These are phyloP conservation scores for Germaria angustata DNA, from an alignment of 2,888 invertebrate species.

Conservation along the genomic window DNA sequence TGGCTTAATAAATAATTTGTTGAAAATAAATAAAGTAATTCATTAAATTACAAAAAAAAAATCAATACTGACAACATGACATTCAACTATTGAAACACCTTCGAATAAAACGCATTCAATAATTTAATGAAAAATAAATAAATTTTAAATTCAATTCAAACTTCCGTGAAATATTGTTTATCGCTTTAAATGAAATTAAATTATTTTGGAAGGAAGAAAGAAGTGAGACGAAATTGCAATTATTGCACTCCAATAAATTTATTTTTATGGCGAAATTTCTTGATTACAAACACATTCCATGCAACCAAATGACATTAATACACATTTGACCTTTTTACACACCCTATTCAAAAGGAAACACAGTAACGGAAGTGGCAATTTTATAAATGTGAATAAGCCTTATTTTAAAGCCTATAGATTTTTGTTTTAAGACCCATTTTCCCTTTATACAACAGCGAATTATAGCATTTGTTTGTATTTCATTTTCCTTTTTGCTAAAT, in stretches of 20 bases:
- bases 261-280: slow-evolving; percentile 51
- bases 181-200: neutral
- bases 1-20: slow-evolving; percentile 33
- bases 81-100: slow-evolving; percentile 1
- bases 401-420: neutral
- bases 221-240: slow-evolving; percentile 54
- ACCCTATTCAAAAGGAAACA: neutral
- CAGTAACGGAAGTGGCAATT: neutral
- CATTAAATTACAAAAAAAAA: neutral
- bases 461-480: neutral
- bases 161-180: slow-evolving; percentile 32
- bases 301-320: slow-evolving; percentile 53
- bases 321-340: slow-evolving; percentile 35
- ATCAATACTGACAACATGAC: neutral
- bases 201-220: neutral
- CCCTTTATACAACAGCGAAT: neutral
- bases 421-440: neutral
- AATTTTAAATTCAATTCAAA: neutral
- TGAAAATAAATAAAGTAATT: neutral
- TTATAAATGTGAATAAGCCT: neutral
- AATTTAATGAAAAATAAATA: neutral
- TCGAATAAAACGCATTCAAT: neutral
- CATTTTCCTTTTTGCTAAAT: neutral
- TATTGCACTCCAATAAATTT: slow-evolving; percentile 67
- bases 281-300: neutral